phyloP scores from a whole-genome alignment of 2,113 vertebrate species.

The Pleuronectes platessa region DNA sequence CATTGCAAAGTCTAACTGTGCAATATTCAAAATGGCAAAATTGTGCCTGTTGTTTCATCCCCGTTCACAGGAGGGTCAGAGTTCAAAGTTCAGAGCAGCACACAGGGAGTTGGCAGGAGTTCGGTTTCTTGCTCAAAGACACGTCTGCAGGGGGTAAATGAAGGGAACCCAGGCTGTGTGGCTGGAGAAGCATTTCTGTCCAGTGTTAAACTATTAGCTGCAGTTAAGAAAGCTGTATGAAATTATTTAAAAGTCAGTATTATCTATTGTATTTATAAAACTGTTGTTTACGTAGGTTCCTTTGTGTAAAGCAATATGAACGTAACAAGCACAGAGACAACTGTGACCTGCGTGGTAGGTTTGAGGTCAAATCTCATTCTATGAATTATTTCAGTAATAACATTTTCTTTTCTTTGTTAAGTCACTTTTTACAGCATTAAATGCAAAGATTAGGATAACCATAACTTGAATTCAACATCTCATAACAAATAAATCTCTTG shows the following conservation, averaged over 20 bases:
- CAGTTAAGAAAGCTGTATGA: background rate
- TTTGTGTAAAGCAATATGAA: no score
- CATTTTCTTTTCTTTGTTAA: no score
- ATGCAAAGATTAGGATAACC: no score
- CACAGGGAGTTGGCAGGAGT: background rate
- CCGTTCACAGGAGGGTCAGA: slow-evolving; percentile 3
- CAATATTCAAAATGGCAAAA: background rate
- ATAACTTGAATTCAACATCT: no score
- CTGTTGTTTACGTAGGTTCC: background rate
- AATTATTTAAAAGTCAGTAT: background rate
- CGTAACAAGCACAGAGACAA: no score
- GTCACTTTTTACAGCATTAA: no score
- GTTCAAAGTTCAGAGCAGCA: background rate
- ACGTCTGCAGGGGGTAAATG: background rate
- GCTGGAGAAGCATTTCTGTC: background rate
- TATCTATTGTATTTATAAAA: background rate
- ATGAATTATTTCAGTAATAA: no score
- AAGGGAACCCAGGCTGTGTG: background rate
- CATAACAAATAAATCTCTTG: no score
- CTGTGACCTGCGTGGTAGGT: no score
- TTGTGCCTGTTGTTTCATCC: background rate
- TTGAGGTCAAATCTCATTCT: no score
- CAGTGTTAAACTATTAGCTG: background rate
- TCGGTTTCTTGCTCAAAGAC: slow-evolving; percentile 5
- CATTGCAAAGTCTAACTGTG: background rate